Evolutionary conservation across 2,113 vertebrate species (phyloP).

Genomic region (Physeter macrocephalus): DNA sequence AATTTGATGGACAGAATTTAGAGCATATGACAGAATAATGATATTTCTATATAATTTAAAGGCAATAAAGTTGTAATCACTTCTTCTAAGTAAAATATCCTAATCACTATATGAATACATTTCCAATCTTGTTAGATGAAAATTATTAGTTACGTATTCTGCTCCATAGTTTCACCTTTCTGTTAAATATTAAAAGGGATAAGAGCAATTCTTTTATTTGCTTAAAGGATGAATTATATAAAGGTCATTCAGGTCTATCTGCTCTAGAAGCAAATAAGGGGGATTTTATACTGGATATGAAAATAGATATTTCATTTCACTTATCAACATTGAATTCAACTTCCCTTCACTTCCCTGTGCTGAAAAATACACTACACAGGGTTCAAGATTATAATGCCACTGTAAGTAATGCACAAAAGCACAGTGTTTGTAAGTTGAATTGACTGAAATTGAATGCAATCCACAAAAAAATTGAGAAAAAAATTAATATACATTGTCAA

Average conservation of each 20-base stretch:
- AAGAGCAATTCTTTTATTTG: neutral
- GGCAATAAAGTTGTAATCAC: neutral
- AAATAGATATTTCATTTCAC: neutral
- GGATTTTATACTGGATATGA: neutral
- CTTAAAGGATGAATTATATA: constrained; percentile 19
- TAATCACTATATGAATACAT: constrained; percentile 30
- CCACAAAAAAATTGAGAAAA: neutral
- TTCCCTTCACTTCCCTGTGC: neutral
- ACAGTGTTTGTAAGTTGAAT: neutral
- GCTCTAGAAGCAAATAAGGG: neutral
- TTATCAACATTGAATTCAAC: neutral
- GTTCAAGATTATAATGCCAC: neutral
- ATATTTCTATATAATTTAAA: neutral
- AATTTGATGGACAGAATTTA: neutral
- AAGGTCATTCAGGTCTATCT: neutral
- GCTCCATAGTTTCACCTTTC: neutral
- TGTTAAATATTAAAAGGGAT: neutral
- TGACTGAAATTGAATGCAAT: neutral
- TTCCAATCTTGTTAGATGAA: neutral
- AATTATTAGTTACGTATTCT: neutral
- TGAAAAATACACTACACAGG: neutral
- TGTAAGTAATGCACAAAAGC: neutral
- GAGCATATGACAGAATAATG: neutral
- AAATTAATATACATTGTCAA: neutral
- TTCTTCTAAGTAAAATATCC: constrained; percentile 14